Evolutionary conservation across 2,113 vertebrate genomes (phyloP), one percentile per base, ranked within the genome.

Genomic region (Saccopteryx bilineata): DNA sequence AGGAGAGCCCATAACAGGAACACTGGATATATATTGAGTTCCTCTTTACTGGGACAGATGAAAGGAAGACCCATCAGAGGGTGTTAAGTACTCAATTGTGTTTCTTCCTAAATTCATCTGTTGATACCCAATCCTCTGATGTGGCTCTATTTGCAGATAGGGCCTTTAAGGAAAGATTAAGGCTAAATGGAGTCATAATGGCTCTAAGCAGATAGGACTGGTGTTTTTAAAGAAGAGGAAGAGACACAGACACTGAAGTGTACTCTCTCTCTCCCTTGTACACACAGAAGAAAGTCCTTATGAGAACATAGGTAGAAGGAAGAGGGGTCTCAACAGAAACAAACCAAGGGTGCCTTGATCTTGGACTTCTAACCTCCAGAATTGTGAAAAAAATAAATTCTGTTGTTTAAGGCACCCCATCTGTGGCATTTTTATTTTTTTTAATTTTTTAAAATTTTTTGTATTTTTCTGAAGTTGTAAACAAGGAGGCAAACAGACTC

Each of bases 251-350:
- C n/a, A 48, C 9, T 17, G 12, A 39, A 65, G 9, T 19, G 3
- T 48, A 5, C 0, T 46, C 17, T 18, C 8, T 39, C 5, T 52
- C 14, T 14, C 4, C 18, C 17, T 33, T 1, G 10, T 0, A 8
- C 18, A 58, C 26, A 11, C 2, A 28, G 48, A 63, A 19, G 18
- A 93, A 58, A 81, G 26, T 48, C 5, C 1, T 17, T 19, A 6
- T 26, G 33, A 46, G 58, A 23, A 21, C 71, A 69, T 18, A 54
- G 18, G 9, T 14, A 78, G 9, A 92, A 66, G 24, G 33, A 82
- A 93, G 66, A 60, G 58, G n/a, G 46, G 48, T 14, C 12, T 54
- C 23, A 5, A 12, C 66, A 76, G 48, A 85, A 91, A 54, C 23
- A 26, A 63, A 10, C 19, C 39, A 39, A 39, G 39, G 39, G 39